A percentile compares a stretch with the other conserved stretches of the same genome.
Conservation (phyloP, 30 jellyfish, hydroid and myxozoan species). For the Aurelia aurita complex sp. Pacific region DNA sequence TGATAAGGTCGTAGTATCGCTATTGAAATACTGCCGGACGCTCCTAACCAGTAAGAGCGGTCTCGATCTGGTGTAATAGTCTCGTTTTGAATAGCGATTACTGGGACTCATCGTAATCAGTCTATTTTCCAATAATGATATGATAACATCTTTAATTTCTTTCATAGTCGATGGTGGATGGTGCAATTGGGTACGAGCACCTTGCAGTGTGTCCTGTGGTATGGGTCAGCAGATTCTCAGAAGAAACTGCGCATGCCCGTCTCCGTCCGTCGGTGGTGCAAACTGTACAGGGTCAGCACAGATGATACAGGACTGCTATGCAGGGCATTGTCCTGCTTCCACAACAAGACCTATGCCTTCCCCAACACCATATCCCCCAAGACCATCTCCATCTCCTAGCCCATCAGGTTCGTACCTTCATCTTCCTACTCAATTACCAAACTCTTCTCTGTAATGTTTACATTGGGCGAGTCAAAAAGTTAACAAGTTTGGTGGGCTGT, state of each 20-base stretch:
- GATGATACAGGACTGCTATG: neutral
- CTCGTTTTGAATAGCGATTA: no score
- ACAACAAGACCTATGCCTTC: neutral
- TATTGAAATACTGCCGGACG: no score
- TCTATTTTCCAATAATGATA: neutral
- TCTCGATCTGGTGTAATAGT: no score
- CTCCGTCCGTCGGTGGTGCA: constrained; percentile 28
- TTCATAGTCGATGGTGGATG: constrained; percentile 14
- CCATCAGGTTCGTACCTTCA: neutral
- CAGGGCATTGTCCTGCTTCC: constrained; percentile 18
- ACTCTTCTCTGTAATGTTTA: no score
- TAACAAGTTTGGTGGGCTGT: no score
- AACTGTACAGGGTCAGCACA: constrained; percentile 15
- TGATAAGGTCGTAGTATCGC: neutral
- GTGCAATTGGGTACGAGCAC: constrained; percentile 10
- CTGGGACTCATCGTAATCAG: no score
- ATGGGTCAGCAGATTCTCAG: neutral
- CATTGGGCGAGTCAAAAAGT: no score
- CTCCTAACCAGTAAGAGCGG: no score
- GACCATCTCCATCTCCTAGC: neutral
- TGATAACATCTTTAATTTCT: neutral
- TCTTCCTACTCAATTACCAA: neutral
- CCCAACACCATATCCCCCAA: neutral
- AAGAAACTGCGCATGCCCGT: constrained; percentile 12
- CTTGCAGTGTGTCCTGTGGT: constrained; percentile 40